phyloP scores from a whole-genome alignment of 2,797 vertebrate genomes.

The Luscinia luscinia region DNA sequence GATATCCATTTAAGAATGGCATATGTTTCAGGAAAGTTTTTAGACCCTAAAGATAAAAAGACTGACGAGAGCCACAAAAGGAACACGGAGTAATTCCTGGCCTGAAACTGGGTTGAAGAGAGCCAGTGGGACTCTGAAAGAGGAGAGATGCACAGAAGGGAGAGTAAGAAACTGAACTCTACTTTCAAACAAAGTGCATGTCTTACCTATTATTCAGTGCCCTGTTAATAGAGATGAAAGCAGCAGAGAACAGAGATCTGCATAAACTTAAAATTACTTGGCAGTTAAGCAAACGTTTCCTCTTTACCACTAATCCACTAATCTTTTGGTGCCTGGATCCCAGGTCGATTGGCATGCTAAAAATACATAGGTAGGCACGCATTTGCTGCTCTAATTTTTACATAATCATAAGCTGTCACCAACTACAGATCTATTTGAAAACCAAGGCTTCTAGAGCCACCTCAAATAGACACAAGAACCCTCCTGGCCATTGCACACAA shows the following conservation, averaged over 20 bases:
- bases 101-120: not conserved
- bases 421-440: not conserved
- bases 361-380: not conserved
- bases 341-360: constrained; percentile 1
- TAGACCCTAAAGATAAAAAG: not conserved
- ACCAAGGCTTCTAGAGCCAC: not conserved
- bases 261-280: not conserved
- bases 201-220: not conserved
- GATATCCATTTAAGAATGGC: not conserved
- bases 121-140: not conserved
- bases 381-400: not conserved
- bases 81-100: not conserved
- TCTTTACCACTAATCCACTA: constrained; percentile 13
- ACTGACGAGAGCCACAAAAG: not conserved
- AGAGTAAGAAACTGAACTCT: not conserved
- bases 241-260: not conserved
- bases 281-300: constrained; percentile 9
- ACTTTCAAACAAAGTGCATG: not conserved
- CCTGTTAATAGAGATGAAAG: not conserved
- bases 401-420: not conserved
- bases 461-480: not conserved
- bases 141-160: not conserved
- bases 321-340: not conserved
- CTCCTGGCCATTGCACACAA: not conserved
- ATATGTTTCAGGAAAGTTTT: not conserved